A percentile compares a stretch with the other conserved stretches of the same genome.
Evolutionary conservation across 2,888 invertebrate species (phyloP).

Genomic region (Nephrotoma flavescens): DNA sequence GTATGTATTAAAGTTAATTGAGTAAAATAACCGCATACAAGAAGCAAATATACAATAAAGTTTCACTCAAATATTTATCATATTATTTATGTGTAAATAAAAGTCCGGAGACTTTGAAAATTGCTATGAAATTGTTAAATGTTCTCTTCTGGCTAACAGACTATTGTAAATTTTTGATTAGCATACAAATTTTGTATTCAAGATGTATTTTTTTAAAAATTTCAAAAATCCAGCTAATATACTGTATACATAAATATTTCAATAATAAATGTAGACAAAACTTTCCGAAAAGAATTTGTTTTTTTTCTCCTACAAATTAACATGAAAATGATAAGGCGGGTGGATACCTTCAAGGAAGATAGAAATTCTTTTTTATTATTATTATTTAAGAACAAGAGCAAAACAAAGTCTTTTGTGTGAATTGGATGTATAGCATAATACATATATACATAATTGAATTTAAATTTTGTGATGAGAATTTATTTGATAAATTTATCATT

Average conservation of each 20-base stretch:
- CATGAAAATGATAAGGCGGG: background rate
- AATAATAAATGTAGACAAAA: background rate
- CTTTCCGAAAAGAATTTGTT: background rate
- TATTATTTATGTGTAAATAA: too few relatives aligned
- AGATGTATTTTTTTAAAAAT: background rate
- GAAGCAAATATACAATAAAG: too few relatives aligned
- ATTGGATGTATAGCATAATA: background rate
- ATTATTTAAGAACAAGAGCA: background rate
- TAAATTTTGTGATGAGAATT: background rate
- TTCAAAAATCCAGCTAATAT: background rate
- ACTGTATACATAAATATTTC: background rate
- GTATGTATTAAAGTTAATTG: too few relatives aligned
- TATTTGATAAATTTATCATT: background rate
- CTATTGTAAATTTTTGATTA: too few relatives aligned
- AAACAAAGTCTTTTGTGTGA: background rate
- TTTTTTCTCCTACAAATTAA: background rate
- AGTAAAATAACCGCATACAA: too few relatives aligned
- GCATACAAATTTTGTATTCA: too few relatives aligned
- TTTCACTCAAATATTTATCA: too few relatives aligned
- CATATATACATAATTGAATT: background rate
- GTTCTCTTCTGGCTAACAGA: too few relatives aligned
- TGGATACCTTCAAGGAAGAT: background rate
- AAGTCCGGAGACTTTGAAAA: too few relatives aligned
- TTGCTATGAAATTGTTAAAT: too few relatives aligned
- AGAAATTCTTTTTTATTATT: background rate